These are phyloP conservation scores for Macropis europaea DNA, from an alignment of 2,888 invertebrate species.

Conservation along the genomic window DNA sequence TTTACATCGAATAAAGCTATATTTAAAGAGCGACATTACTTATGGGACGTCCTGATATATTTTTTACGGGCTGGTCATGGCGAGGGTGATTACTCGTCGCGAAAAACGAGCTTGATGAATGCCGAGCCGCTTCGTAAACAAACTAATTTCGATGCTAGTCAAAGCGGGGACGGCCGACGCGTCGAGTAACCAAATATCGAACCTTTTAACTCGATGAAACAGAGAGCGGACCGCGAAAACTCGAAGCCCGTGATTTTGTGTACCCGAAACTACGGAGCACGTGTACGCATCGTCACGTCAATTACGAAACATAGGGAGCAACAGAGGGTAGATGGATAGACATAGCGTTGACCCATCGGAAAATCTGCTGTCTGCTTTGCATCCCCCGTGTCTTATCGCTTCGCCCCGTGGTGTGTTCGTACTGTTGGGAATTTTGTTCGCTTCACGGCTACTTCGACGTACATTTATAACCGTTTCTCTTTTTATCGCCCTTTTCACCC, in stretches of 20 bases:
- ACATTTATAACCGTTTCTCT: too few species aligned
- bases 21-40: too few species aligned
- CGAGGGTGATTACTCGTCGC: constrained; percentile 25
- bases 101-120: constrained; percentile 32
- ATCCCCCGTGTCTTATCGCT: constrained; percentile 23
- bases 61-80: not conserved
- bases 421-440: too few species aligned
- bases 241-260: constrained; percentile 45
- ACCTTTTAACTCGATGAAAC: constrained; percentile 63
- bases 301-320: constrained; percentile 40
- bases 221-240: constrained; percentile 46
- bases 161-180: constrained; percentile 32
- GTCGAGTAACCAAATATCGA: constrained; percentile 57
- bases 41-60: not conserved
- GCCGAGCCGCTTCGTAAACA: constrained; percentile 41
- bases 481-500: too few species aligned
- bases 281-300: constrained; percentile 40
- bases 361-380: constrained; percentile 19
- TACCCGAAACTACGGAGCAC: constrained; percentile 29
- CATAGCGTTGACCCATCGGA: not conserved
- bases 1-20: too few species aligned
- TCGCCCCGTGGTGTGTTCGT: too few species aligned
- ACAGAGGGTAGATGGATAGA: constrained; percentile 1
- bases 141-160: constrained; percentile 40
- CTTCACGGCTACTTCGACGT: too few species aligned